phyloP scores from a whole-genome alignment of 2,797 vertebrate species.

The Tolypeutes matacus region DNA sequence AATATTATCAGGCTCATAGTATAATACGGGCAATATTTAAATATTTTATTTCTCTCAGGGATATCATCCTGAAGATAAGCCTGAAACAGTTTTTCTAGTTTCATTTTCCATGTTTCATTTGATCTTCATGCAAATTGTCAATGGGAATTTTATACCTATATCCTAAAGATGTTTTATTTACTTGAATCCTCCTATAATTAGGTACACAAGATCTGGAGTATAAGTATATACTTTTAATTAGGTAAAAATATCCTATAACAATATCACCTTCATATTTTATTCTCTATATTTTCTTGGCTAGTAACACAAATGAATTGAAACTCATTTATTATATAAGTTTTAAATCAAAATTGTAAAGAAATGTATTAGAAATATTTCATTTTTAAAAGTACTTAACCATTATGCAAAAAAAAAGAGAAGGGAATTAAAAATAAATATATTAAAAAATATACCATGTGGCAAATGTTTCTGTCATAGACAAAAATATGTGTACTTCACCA shows the following conservation, averaged over 20 bases:
- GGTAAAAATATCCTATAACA: neutral
- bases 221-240: neutral
- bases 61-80: neutral
- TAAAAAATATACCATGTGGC: neutral
- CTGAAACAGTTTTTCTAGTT: neutral
- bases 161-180: neutral
- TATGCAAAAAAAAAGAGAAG: neutral
- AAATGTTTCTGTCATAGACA: neutral
- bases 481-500: neutral
- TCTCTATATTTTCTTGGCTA: neutral
- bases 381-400: neutral
- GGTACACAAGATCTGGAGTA: neutral
- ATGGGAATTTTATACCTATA: neutral
- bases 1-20: neutral
- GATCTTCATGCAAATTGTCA: neutral
- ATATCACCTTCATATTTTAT: neutral
- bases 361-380: neutral
- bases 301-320: neutral
- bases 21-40: neutral
- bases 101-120: neutral
- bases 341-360: neutral
- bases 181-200: neutral
- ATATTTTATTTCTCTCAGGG: neutral
- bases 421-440: neutral
- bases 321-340: neutral